Evolutionary conservation across 1,140 invertebrate species (phyloP), one percentile per base, ranked within the genome.

Genomic region (Centruroides sculpturatus): DNA sequence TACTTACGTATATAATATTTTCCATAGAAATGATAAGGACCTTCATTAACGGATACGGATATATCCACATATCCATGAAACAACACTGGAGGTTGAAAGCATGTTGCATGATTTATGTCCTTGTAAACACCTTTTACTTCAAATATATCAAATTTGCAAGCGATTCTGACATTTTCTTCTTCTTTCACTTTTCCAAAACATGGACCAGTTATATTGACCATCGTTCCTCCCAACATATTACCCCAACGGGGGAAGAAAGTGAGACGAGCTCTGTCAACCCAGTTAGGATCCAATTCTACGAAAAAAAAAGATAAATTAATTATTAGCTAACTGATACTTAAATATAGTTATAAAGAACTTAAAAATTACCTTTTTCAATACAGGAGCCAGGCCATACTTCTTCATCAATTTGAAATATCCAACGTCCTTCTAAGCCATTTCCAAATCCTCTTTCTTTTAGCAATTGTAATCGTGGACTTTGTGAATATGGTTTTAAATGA

Each of bases 401-500:
- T 73, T 97, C 92, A 69, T 97, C 92, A 57, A 96, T 87, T 59
- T 93, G 81, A 77, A 96, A 97, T 66, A 94, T 87, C 66, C 94
- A 93, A 66, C 92, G 77, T 50, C 92, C 92, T 4, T 87, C 84
- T 63, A 92, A 84, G 8, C 83, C 83, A 67, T 95, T 95, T 1
- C 83, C 89, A 80, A 83, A 91, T 23, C 92, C 92, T 68, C 88
- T 80, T 10, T 82, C 80, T 0, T 84, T 81, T 55, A 95, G 76
- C 75, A 92, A 87, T 62, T 86, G 78, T 9, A 94, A 79, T 23
- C 89, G 86, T 35, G 88, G 84, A 46, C 80, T 78, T 75, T 94
- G 91, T 53, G 90, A 93, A 73, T 92, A 95, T 0, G 92, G 92
- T 58, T 80, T 81, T 71, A 94, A 94, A 74, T 93, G 88, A 72